These are phyloP conservation scores for Galago senegalensis DNA, from an alignment of 2,797 vertebrate species.

Conservation along the genomic window DNA sequence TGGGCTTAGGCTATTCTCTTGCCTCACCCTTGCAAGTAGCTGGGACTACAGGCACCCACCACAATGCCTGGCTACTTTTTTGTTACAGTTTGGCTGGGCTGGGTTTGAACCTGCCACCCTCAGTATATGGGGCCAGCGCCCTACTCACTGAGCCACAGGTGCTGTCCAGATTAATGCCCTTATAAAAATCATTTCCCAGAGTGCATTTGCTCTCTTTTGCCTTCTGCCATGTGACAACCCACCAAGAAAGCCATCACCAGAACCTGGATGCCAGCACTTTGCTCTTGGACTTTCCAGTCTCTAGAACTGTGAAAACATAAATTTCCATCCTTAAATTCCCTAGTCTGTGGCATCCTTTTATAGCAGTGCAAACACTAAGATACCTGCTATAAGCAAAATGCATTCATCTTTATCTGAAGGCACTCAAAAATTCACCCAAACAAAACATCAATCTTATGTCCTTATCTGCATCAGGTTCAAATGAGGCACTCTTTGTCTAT, in stretches of 20 bases:
- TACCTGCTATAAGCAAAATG: not conserved
- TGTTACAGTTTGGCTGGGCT: too few species aligned
- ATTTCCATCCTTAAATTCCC: not conserved
- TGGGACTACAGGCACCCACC: too few species aligned
- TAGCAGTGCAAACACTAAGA: not conserved
- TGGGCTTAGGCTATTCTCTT: too few species aligned
- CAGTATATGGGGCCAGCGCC: too few species aligned
- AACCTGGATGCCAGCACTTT: not conserved
- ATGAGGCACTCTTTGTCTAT: not conserved
- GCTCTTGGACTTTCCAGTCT: not conserved
- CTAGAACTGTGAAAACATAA: not conserved
- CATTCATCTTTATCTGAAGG: not conserved
- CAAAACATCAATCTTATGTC: not conserved
- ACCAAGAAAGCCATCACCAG: too few species aligned
- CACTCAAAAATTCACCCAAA: not conserved
- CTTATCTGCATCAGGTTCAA: not conserved
- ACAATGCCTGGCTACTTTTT: too few species aligned
- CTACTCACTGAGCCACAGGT: too few species aligned
- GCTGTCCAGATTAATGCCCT: too few species aligned
- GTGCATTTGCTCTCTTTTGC: not conserved
- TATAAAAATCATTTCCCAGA: not conserved
- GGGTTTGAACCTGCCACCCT: too few species aligned
- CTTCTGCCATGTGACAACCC: not conserved
- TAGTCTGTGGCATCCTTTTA: not conserved
- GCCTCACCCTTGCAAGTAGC: too few species aligned